Evolutionary conservation across 2,888 invertebrate genomes (phyloP), one percentile per base, ranked within the genome.

Genomic region (Synanthedon vespiformis): DNA sequence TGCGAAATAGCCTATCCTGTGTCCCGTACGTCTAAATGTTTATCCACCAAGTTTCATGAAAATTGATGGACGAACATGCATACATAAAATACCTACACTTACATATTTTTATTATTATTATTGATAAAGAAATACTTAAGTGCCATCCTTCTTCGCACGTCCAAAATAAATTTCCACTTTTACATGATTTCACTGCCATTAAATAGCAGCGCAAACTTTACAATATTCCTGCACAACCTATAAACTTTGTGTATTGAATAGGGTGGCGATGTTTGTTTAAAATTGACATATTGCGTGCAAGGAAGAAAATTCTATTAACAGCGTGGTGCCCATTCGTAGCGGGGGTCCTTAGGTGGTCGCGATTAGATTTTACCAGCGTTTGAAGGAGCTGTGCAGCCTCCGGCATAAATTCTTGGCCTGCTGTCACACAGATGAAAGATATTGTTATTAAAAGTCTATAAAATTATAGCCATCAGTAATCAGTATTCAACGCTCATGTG

Each of bases 401-500:
- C 14, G 14, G 44, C 44, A 44, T 44, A 14, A 44, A 44, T 44
- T 44, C 44, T 44, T 44, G n/a, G 44, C 6, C 44, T 8, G 44
- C 44, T 44, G 44, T 44, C 44, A n/a, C 12, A 12, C 13, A 8
- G 44, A 13, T 13, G 14, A 44, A 44, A 44, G 44, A 44, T 44
- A 44, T 44, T 44, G n/a, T 44, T 44, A 44, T 44, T 44, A 44
- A 44, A 44, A 44, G n/a, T n/a, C 8, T 34, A 34, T 34, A 10
- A n/a, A 13, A 44, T 44, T 44, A 44, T 44, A 44, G 12, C 12
- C 48, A 48, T 4, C 48, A 11, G 56, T 57, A 64, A 83, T 85
- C 80, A 76, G 83, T 84, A 85, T 85, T 80, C 85, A 64, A 72
- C 65, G 65, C 74, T 71, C 79, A 82, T 81, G 74, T 66, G 70